Evolutionary conservation across 2,888 invertebrate genomes (phyloP).

Genomic region (Saturnia pavonia): DNA sequence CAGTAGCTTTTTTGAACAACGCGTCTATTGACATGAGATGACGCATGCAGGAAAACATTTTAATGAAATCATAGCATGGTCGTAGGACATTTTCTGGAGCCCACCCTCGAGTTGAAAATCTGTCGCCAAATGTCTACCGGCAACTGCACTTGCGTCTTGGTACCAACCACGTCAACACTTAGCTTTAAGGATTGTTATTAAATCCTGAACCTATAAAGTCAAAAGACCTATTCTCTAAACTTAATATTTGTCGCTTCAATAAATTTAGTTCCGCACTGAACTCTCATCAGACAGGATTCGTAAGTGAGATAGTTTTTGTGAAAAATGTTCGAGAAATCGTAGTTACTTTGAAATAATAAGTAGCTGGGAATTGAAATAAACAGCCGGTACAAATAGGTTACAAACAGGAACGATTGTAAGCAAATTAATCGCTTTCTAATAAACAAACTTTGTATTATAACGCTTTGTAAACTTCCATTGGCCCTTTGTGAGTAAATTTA

Average conservation of each 20-base stretch:
- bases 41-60: too few relatives aligned
- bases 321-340: neutral
- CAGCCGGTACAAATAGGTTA: slow-evolving; percentile 1
- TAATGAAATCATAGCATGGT: too few relatives aligned
- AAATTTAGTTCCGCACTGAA: neutral
- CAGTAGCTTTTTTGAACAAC: too few relatives aligned
- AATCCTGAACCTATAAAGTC: neutral
- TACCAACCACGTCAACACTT: neutral
- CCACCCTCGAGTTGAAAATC: neutral
- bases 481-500: neutral
- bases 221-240: neutral
- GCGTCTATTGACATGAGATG: too few relatives aligned
- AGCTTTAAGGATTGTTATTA: neutral
- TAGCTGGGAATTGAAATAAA: neutral
- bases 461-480: neutral
- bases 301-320: neutral
- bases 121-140: neutral
- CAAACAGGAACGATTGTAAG: slow-evolving; percentile 3
- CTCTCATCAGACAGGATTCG: neutral
- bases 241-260: neutral
- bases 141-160: neutral
- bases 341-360: neutral
- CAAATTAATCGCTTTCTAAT: slow-evolving; percentile 9
- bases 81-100: too few relatives aligned
- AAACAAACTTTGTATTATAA: neutral